A percentile compares a stretch with the other conserved stretches of the same genome.
Conservation (phyloP, 1,140 invertebrate genomes). For the Cydia pomonella region DNA sequence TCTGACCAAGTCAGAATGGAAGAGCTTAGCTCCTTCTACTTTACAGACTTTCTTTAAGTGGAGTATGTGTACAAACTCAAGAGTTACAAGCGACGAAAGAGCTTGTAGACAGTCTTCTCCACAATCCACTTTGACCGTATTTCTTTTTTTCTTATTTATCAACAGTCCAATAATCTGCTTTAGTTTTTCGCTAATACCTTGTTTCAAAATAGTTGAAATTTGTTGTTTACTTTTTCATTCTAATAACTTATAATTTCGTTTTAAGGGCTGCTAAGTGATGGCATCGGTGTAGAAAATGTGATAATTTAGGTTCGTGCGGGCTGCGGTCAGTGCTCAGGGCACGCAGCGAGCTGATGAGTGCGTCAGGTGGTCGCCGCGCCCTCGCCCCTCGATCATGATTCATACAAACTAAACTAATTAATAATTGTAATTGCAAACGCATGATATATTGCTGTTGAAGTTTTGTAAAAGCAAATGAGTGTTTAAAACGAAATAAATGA, state of each 20-base stretch:
- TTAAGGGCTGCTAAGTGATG: conserved; percentile 20
- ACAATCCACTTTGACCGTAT: too few relatives aligned
- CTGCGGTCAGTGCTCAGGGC: conserved; percentile 46
- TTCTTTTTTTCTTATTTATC: too few relatives aligned
- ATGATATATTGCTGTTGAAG: not conserved
- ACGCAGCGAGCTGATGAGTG: conserved; percentile 41
- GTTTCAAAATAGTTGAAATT: not conserved
- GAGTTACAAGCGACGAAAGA: too few relatives aligned
- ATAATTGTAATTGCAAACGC: conserved; percentile 19
- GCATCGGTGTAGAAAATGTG: conserved; percentile 1
- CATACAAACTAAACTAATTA: conserved; percentile 42
- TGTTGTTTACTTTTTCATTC: not conserved
- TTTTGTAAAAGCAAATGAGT: not conserved
- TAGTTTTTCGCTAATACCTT: too few relatives aligned
- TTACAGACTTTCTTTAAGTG: too few relatives aligned
- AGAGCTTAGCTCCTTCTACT: too few relatives aligned
- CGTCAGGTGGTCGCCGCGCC: conserved; percentile 51
- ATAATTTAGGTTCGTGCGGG: conserved; percentile 31
- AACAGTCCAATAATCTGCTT: too few relatives aligned
- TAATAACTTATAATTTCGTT: not conserved
- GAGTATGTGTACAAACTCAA: too few relatives aligned
- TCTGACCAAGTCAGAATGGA: too few relatives aligned
- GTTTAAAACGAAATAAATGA: not conserved
- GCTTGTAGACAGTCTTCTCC: too few relatives aligned
- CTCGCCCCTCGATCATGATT: conserved; percentile 10